Evolutionary conservation across 2,888 invertebrate species (phyloP).

Genomic region (Neria commutata): DNA sequence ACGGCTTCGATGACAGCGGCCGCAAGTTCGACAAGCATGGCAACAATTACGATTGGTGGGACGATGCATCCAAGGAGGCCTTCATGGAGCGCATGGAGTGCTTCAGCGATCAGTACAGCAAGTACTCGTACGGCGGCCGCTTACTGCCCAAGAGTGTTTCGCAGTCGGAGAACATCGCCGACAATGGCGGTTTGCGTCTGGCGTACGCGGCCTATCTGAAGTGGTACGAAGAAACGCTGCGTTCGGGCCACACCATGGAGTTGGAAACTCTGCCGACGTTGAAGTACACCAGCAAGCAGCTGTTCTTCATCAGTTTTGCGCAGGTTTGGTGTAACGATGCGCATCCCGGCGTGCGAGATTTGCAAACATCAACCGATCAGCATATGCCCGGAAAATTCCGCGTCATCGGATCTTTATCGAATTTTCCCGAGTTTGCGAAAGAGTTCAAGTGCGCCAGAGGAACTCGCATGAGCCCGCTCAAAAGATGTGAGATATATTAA

Average conservation of each 20-base stretch:
- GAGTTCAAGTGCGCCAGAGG: constrained; percentile 46
- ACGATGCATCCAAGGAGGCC: constrained; percentile 35
- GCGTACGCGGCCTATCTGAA: constrained; percentile 52
- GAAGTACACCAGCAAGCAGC: constrained; percentile 47
- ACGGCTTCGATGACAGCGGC: constrained; percentile 53
- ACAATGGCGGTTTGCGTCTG: constrained; percentile 54
- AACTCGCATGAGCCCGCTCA: constrained; percentile 47
- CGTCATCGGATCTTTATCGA: constrained; percentile 51
- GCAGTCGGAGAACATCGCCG: constrained; percentile 56
- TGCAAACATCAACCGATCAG: constrained; percentile 39
- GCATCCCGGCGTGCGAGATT: constrained; percentile 26
- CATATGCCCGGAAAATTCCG: constrained; percentile 47
- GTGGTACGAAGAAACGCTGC: constrained; percentile 39
- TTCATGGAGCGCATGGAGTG: constrained; percentile 45
- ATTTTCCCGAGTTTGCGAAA: constrained; percentile 51
- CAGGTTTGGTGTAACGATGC: constrained; percentile 54
- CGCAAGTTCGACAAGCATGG: constrained; percentile 48
- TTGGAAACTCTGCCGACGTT: constrained; percentile 46
- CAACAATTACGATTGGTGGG: constrained; percentile 52
- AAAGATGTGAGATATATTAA: constrained; percentile 52
- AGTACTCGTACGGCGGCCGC: constrained; percentile 39
- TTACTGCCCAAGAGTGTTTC: constrained; percentile 38
- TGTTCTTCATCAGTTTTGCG: constrained; percentile 56
- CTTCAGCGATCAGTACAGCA: constrained; percentile 49
- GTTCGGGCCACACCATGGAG: constrained; percentile 22